Evolutionary conservation across 2,888 invertebrate species (phyloP), one percentile per base, ranked within the genome.

Genomic region (Tenthredo amoena): DNA sequence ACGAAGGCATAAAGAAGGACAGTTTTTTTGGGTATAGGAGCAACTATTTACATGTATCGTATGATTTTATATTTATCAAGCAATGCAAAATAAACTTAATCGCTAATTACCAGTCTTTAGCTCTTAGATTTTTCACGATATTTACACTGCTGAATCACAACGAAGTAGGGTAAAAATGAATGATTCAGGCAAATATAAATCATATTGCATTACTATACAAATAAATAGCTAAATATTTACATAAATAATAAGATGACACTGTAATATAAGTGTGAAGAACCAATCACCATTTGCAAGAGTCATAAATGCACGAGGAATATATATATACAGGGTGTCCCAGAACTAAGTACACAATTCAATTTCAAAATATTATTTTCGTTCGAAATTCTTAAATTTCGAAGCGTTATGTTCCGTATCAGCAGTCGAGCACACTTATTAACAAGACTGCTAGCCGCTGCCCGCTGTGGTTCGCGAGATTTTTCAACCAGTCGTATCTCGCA

Each of bases 151-250:
- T 55, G 26, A 74, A 74, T 21, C 4, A 15, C n/a, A 74, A 26
- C 40, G 12, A 43, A 40, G 15, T 43, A 43, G 10, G 12, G 21
- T 43, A 26, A 4, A 43, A 43, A 74, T 47, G 12, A 47, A 15
- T 26, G 15, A 43, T 15, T 21, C 10, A 37, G 62, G 40, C 12
- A 62, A 76, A 77, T 10, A 74, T 34, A 77, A 31, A 81, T 81
- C 18, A 40, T 37, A 62, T 86, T 85, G 79, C 84, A 87, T 83
- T 76, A 71, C 84, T 47, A 62, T 10, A 85, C 83, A 58, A 87
- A 82, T 83, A 47, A 71, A 18, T 47, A 12, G 21, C 26, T 5
- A 21, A 71, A 37, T 47, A 71, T 47, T n/a, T 71, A 71, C 31
- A 84, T 4, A 84, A 62, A 82, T 82, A n/a, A 71, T n/a, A 50